Percentiles rank a stretch among this genome's conserved stretches.
Evolutionary conservation across 1,140 invertebrate species (phyloP).

Genomic region (Eubasilissa regina): DNA sequence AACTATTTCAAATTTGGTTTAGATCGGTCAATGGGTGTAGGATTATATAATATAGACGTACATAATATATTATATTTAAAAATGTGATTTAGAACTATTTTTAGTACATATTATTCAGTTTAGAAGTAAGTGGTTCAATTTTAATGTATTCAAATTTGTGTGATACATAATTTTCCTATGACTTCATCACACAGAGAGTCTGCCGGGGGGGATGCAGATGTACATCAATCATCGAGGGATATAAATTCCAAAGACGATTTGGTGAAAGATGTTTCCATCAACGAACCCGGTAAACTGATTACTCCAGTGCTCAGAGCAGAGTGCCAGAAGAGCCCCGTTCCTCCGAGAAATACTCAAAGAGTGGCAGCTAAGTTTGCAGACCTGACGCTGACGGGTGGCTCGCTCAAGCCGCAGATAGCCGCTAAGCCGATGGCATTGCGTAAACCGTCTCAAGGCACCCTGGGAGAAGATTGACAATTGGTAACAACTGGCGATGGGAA

Average conservation of each 20-base stretch:
- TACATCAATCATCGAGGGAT: constrained; percentile 28
- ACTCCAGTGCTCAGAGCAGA: constrained; percentile 43
- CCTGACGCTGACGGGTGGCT: constrained; percentile 73
- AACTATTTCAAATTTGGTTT: no score
- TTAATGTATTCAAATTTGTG: no score
- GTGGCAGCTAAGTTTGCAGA: constrained; percentile 76
- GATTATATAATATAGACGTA: no score
- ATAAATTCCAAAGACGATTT: constrained; percentile 48
- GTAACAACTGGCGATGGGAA: constrained; percentile 35
- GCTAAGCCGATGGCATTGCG: constrained; percentile 82
- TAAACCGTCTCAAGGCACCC: constrained; percentile 76
- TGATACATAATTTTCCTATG: no score
- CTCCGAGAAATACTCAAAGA: constrained; percentile 73
- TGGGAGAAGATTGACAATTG: constrained; percentile 60
- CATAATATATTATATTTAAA: no score
- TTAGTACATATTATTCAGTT: no score
- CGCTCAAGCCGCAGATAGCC: constrained; percentile 81
- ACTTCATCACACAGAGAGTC: constrained; percentile 54
- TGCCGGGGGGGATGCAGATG: constrained; percentile 39
- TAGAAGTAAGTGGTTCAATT: no score
- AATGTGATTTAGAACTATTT: no score
- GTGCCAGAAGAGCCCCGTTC: constrained; percentile 68
- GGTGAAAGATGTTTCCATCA: constrained; percentile 28
- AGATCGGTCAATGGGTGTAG: no score
- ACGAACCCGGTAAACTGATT: constrained; percentile 45